Evolutionary conservation across 2,888 invertebrate genomes (phyloP).

Genomic region (Pycnomerus fuliginosus): DNA sequence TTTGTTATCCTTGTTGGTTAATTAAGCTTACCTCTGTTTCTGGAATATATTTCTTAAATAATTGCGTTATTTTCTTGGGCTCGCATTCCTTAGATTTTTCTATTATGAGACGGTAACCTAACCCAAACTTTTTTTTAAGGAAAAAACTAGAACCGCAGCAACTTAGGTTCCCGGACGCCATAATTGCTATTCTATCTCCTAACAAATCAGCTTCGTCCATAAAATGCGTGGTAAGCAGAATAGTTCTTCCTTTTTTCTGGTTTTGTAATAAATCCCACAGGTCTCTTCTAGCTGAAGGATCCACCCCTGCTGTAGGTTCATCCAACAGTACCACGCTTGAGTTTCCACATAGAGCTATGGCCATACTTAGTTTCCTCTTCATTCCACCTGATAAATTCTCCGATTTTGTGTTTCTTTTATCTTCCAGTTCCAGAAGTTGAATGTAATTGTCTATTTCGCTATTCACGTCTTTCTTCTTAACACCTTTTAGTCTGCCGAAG

Average conservation of each 20-base stretch:
- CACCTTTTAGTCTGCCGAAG: conserved; percentile 67
- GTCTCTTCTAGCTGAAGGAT: conserved; percentile 73
- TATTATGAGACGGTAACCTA: conserved; percentile 72
- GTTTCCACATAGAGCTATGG: conserved; percentile 68
- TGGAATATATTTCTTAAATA: conserved; percentile 63
- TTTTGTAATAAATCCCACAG: conserved; percentile 74
- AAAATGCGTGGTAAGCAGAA: conserved; percentile 77
- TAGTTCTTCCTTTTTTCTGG: conserved; percentile 66
- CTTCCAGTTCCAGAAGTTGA: conserved; percentile 13
- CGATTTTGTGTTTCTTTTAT: conserved; percentile 50
- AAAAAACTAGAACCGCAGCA: conserved; percentile 75
- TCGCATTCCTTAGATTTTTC: conserved; percentile 57
- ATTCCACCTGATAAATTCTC: conserved; percentile 67
- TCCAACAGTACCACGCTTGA: conserved; percentile 68
- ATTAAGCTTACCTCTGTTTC: too few species aligned
- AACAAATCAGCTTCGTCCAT: conserved; percentile 85
- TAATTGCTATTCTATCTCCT: conserved; percentile 80
- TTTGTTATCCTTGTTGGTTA: too few species aligned
- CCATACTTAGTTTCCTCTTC: conserved; percentile 69
- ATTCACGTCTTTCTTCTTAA: conserved; percentile 8
- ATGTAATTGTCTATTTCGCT: conserved; percentile 15
- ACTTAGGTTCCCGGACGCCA: conserved; percentile 72
- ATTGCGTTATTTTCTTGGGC: conserved; percentile 46
- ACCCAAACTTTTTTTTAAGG: conserved; percentile 75
- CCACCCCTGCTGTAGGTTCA: conserved; percentile 77